phyloP scores from a whole-genome alignment of 1,140 invertebrate genomes.

The Cotesia chilonis region DNA sequence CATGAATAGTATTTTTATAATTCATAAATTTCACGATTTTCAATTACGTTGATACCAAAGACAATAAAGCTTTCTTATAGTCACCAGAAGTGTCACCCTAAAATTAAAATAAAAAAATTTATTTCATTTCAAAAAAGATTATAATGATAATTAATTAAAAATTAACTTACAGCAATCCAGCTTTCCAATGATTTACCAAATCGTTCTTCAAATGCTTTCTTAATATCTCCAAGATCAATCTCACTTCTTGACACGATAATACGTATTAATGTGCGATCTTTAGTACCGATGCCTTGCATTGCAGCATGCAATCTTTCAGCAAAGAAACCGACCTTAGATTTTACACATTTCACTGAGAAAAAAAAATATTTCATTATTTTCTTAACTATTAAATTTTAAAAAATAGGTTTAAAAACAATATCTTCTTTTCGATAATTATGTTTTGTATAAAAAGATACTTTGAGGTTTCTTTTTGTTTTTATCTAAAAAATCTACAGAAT shows the following conservation, averaged over 20 bases:
- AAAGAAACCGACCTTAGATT: conserved; percentile 92
- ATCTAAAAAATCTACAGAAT: neutral
- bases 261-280: conserved; percentile 88
- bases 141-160: neutral
- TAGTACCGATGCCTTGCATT: conserved; percentile 90
- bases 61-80: conserved; percentile 87
- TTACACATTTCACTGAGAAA: conserved; percentile 82
- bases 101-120: conserved; percentile 58
- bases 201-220: conserved; percentile 85
- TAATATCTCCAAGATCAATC: conserved; percentile 91
- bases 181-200: conserved; percentile 85
- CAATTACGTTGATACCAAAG: conserved; percentile 76
- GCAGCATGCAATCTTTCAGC: conserved; percentile 88
- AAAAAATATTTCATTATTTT: conserved; percentile 34
- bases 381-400: neutral
- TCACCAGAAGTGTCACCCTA: conserved; percentile 91
- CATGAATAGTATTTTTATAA: conserved; percentile 10
- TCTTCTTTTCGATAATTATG: neutral
- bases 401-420: no score
- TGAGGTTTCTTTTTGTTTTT: conserved; percentile 17
- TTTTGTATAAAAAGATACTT: neutral
- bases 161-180: conserved; percentile 80
- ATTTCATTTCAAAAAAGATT: conserved; percentile 25
- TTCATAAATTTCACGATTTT: neutral
- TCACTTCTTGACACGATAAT: conserved; percentile 91